Percentiles rank a stretch among this genome's conserved stretches.
phyloP scores from a whole-genome alignment of 92 coral and sea anemone species.

The Desmophyllum pertusum region DNA sequence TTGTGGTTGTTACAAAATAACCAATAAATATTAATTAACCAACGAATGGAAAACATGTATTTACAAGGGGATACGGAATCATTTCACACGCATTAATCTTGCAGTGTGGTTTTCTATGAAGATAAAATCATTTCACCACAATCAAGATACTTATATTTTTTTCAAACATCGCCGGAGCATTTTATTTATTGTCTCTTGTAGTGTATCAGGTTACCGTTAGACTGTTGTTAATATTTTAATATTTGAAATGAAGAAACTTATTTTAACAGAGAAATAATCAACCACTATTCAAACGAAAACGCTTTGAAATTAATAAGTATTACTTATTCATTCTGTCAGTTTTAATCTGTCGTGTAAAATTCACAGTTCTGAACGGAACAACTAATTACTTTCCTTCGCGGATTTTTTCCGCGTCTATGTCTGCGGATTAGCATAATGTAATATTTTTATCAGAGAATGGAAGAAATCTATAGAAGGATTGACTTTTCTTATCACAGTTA shows the following conservation, averaged over 20 bases:
- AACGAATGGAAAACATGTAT: conserved; percentile 4
- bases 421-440: background rate
- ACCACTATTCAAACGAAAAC: background rate
- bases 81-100: background rate
- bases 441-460: background rate
- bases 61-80: conserved; percentile 3
- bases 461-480: background rate
- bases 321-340: background rate
- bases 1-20: background rate
- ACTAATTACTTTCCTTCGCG: background rate
- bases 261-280: background rate
- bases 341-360: background rate
- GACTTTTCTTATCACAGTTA: background rate
- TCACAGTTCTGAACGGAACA: conserved; percentile 1
- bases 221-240: conserved; percentile 1
- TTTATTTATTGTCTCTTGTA: background rate
- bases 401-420: background rate
- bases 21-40: conserved; percentile 12
- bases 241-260: background rate
- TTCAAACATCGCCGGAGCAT: background rate
- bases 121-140: background rate
- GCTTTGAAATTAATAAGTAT: background rate
- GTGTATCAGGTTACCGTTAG: conserved; percentile 1
- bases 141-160: background rate
- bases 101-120: background rate